Evolutionary conservation across 2,888 invertebrate species (phyloP), one percentile per base, ranked within the genome.

Genomic region (Vandiemenella viatica): DNA sequence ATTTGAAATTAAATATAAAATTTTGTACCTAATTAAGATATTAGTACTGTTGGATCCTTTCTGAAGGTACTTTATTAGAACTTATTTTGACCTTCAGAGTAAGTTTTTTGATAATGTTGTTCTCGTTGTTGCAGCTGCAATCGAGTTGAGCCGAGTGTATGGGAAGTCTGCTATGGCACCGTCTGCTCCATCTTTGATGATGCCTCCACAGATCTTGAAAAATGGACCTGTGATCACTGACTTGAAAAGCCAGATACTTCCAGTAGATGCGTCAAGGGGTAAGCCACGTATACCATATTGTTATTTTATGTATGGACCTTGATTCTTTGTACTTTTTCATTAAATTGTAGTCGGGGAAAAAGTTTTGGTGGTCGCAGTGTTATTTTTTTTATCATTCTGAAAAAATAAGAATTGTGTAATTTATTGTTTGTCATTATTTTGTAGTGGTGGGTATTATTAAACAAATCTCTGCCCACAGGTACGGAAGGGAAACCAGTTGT

Each of bases 211-310:
- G 16, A 38, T n/a, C 6, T 26, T n/a, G n/a, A n/a, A n/a, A n/a
- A n/a, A n/a, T 21, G 40, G 20, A 4, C 38, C 3, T 16, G n/a
- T 42, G 10, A n/a, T 42, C 6, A n/a, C 42, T 21, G 13, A 20
- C n/a, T 5, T 42, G 47, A 32, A 40, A 18, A 49, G 38, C 16
- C 45, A 26, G 18, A 40, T 23, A 10, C 18, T 47, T 15, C 20
- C 42, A 13, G 42, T 42, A 19, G 49, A 45, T n/a, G n/a, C 44
- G 37, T 7, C 44, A 7, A 18, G 22, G 17, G 37, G 44, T 44
- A 23, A 4, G 37, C 20, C 10, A 13, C 13, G n/a, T 41, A 23
- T 8, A 32, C 18, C 3, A 32, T 17, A 4, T 4, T 4, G 13
- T 15, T 15, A n/a, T 0, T 32, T 4, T 32, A 32, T 32, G 15